Conservation (phyloP, 2,113 vertebrate genomes). For the Cyrtonyx montezumae region DNA sequence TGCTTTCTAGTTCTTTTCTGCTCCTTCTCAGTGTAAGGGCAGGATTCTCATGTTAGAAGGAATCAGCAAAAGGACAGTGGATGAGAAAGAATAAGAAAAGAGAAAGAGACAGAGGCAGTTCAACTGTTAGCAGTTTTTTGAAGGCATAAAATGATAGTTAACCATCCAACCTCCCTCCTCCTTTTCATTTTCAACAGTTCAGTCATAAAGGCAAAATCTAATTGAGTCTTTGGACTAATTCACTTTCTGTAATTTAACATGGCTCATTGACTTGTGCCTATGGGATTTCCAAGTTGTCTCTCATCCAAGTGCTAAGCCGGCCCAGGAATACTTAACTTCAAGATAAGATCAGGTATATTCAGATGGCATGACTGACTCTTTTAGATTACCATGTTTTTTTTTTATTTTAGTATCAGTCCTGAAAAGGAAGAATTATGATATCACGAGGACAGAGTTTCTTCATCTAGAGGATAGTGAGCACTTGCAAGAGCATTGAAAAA, state of each 20-base stretch:
- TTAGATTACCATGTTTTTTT: not conserved
- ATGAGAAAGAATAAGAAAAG: not conserved
- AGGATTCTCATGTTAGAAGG: not conserved
- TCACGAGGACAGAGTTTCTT: not conserved
- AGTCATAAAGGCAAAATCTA: constrained; percentile 4
- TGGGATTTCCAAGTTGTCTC: constrained; percentile 7
- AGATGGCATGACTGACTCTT: not conserved
- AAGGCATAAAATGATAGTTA: not conserved
- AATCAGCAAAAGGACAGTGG: not conserved
- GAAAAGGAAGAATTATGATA: not conserved
- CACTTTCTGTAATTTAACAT: constrained; percentile 46
- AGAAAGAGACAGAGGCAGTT: not conserved
- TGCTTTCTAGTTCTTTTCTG: not conserved
- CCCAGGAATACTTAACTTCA: not conserved
- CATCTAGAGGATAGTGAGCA: not conserved
- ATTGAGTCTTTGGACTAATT: constrained; percentile 34
- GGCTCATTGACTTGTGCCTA: constrained; percentile 1
- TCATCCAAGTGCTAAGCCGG: not conserved
- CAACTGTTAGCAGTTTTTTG: not conserved
- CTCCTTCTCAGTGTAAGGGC: not conserved
- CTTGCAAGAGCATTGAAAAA: not conserved
- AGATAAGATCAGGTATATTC: not conserved
- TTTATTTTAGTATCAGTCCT: not conserved
- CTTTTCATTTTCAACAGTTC: constrained; percentile 11
- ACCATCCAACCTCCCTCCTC: not conserved